Percentiles rank a stretch among this genome's conserved stretches.
These are phyloP conservation scores for Rhamphomyia laevipes DNA, from an alignment of 2,888 invertebrate species.

Conservation along the genomic window DNA sequence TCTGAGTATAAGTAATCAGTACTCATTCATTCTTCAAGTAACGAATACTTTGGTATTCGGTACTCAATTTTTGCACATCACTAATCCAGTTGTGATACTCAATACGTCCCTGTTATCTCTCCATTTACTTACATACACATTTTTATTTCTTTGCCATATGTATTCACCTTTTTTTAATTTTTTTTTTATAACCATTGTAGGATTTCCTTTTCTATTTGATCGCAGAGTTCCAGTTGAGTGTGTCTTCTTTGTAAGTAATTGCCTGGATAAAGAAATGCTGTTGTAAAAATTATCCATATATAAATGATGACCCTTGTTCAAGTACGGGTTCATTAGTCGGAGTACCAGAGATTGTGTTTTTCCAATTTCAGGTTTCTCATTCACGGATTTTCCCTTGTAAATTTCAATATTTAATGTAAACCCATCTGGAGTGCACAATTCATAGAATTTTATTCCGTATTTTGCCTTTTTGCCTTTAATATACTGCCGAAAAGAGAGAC, in stretches of 20 bases:
- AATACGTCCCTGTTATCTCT: neutral
- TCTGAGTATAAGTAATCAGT: too few relatives aligned
- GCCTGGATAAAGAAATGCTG: slow-evolving; percentile 5
- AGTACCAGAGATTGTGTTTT: neutral
- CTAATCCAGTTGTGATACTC: too few relatives aligned
- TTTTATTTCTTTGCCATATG: slow-evolving; percentile 1
- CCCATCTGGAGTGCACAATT: neutral
- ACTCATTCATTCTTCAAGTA: too few relatives aligned
- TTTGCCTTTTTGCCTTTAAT: neutral
- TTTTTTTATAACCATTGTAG: slow-evolving; percentile 1
- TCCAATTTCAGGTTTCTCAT: neutral
- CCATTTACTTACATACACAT: neutral
- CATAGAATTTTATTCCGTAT: neutral
- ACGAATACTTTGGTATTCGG: too few relatives aligned
- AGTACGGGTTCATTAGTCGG: neutral
- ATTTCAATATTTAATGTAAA: neutral
- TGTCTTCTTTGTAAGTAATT: neutral
- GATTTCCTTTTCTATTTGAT: slow-evolving; percentile 4
- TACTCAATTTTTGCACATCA: too few relatives aligned
- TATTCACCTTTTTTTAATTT: slow-evolving; percentile 9
- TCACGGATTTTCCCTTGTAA: neutral
- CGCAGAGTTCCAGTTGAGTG: slow-evolving; percentile 4
- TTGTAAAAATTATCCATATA: slow-evolving; percentile 11
- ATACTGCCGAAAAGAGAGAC: neutral
- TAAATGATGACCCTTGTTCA: slow-evolving; percentile 10